phyloP scores from a whole-genome alignment of 2,113 vertebrate species.

The Orientallactaga bullata region DNA sequence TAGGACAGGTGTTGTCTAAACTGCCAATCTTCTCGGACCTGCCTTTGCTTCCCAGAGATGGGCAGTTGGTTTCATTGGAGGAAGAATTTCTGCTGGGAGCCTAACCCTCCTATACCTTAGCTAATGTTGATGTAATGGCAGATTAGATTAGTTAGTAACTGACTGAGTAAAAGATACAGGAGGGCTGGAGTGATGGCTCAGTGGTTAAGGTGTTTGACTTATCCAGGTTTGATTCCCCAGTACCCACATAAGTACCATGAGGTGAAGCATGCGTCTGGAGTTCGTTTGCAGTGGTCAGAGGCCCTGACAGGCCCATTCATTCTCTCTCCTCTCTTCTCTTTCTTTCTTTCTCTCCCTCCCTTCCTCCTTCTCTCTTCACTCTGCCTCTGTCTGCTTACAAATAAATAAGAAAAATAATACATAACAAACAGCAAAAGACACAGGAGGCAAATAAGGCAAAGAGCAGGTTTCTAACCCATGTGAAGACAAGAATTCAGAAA shows the following conservation, averaged over 20 bases:
- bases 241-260: no score
- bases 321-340: no score
- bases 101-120: background rate
- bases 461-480: slow-evolving; percentile 2
- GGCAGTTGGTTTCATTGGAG: background rate
- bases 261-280: no score
- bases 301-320: no score
- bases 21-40: background rate
- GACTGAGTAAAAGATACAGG: background rate
- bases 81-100: background rate
- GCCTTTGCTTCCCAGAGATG: background rate
- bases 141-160: slow-evolving; percentile 8
- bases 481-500: slow-evolving; percentile 37
- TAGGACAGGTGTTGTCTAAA: background rate
- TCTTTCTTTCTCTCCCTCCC: no score
- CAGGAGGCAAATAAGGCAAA: background rate
- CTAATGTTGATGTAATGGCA: background rate
- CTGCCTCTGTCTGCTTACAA: no score
- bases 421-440: background rate
- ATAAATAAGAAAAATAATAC: no score
- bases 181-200: background rate
- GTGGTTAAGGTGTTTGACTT: no score
- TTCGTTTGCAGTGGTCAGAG: no score
- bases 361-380: no score
- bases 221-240: background rate